phyloP scores from a whole-genome alignment of 2,888 invertebrate genomes.

The Metacarcinus magister region DNA sequence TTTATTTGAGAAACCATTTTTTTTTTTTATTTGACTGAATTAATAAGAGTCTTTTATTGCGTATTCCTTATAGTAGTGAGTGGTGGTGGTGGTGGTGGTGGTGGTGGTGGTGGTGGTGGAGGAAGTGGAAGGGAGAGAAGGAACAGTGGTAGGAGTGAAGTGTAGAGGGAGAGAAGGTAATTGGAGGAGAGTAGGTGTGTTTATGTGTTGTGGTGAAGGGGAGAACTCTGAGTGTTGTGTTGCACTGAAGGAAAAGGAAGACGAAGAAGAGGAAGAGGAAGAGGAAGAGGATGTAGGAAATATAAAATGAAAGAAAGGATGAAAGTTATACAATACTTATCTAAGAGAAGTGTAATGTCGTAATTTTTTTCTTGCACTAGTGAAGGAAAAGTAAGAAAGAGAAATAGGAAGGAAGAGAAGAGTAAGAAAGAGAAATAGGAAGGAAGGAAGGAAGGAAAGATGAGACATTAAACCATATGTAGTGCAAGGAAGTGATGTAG shows the following conservation, averaged over 20 bases:
- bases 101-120: conserved; percentile 43
- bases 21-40: not conserved
- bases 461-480: not conserved
- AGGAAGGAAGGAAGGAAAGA: not conserved
- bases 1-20: not conserved
- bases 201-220: not conserved
- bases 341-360: not conserved
- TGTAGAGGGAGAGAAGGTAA: not conserved
- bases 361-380: not conserved
- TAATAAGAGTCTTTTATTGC: not conserved
- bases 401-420: no score
- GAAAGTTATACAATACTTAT: not conserved
- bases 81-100: not conserved
- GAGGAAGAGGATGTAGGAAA: conserved; percentile 32
- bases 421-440: not conserved
- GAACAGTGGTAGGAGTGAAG: not conserved
- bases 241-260: conserved; percentile 27
- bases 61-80: no score
- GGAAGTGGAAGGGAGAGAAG: not conserved
- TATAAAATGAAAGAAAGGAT: not conserved
- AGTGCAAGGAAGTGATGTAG: not conserved
- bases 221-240: not conserved
- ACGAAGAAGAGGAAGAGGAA: conserved; percentile 30
- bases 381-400: not conserved
- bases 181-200: conserved; percentile 29